Evolutionary conservation across 2,888 invertebrate genomes (phyloP), one percentile per base, ranked within the genome.

Genomic region (Tupiocoris notatus): DNA sequence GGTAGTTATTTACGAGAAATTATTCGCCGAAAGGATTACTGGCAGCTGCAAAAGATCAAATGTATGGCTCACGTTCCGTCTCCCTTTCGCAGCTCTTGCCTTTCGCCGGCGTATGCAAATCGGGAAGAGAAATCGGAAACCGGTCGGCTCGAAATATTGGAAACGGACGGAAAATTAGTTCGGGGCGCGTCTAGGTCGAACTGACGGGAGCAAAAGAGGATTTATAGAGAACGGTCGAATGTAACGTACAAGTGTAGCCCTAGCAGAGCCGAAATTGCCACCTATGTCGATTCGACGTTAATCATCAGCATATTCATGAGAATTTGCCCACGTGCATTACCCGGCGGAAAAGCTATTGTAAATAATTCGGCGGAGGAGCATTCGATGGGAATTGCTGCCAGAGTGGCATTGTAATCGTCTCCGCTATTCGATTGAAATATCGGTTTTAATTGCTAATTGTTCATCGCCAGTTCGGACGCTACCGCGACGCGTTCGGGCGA

Each of bases 361-460:
- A 65, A 65, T 65, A 39, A 65, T 39, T 65, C 39, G 39, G 25
- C 39, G 18, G 39, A 64, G 25, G 17, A 25, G 64, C 24, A 16
- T 3, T 7, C 22, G 23, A 17, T 7, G 63, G 63, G 17, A n/a
- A 24, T 12, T 9, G 63, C 16, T 22, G 23, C 6, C 18, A 25
- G 22, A 24, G 12, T 22, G 23, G 12, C 24, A 25, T 23, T 23
- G 24, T 18, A 64, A 64, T 64, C 64, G 17, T 64, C 25, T 39
- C 63, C 12, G 9, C 18, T 25, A 17, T 65, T 65, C 65, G 20
- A 65, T 65, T 65, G 65, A 65, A 65, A 65, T 65, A 65, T 65
- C 39, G 65, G 65, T 65, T 65, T 65, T 39, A 65, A 65, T 65
- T 65, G 65, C 65, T 65, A 65, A 65, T 65, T 65, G 65, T 65